Conservation (phyloP, 2,797 vertebrate species). For the Oryzias sinensis region DNA sequence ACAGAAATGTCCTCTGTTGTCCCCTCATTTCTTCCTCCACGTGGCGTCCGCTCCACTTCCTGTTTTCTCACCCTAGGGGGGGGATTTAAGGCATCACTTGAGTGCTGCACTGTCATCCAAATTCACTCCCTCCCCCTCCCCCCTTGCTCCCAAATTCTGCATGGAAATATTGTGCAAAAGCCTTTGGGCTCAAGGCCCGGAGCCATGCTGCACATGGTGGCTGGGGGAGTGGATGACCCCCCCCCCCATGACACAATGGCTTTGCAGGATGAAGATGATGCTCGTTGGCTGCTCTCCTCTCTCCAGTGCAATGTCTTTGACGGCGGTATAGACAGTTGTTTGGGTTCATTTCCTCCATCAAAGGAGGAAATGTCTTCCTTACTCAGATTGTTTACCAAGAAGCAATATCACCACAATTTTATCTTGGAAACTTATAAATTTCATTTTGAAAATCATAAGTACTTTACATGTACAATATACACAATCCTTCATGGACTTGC, state of each 20-base stretch:
- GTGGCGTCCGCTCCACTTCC: conserved; percentile 24
- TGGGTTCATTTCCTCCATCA: conserved; percentile 49
- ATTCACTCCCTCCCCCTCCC: background rate
- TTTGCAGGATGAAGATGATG: conserved; percentile 29
- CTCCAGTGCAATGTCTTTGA: conserved; percentile 18
- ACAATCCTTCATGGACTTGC: too few species aligned
- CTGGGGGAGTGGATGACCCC: conserved; percentile 19
- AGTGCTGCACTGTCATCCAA: conserved; percentile 17
- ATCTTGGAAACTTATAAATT: too few species aligned
- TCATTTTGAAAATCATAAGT: too few species aligned
- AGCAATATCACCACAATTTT: too few species aligned
- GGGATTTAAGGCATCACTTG: background rate
- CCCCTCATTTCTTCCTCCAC: conserved; percentile 21
- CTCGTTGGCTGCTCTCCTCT: conserved; percentile 30
- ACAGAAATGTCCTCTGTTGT: conserved; percentile 21
- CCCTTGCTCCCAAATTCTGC: conserved; percentile 18
- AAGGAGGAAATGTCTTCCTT: conserved; percentile 26
- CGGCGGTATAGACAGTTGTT: conserved; percentile 46
- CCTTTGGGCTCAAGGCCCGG: conserved; percentile 27
- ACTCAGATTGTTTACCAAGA: background rate
- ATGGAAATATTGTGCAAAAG: conserved; percentile 31
- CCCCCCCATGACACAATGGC: conserved; percentile 36
- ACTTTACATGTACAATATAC: too few species aligned
- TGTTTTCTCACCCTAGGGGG: conserved; percentile 19
- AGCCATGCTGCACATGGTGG: conserved; percentile 36